Evolutionary conservation across 92 coral and sea anemone genomes (phyloP), one percentile per base, ranked within the genome.

Genomic region (Virgularia gustaviana): DNA sequence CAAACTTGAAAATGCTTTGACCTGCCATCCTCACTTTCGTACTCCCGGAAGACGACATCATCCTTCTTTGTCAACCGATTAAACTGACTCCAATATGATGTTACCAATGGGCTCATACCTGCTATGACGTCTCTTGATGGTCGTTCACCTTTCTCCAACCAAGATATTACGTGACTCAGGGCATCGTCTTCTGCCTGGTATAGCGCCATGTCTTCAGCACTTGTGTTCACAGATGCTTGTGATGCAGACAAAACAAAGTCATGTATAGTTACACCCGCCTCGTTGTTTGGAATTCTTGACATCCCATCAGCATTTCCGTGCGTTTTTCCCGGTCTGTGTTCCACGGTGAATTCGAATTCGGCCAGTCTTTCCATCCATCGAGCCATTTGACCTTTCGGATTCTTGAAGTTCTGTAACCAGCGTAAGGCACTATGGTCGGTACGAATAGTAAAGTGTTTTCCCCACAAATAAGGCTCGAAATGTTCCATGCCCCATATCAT

Each of bases 381-480:
- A 13, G 64, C 64, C 36, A 57, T 37, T 57, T 57, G 64, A 57
- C 35, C 64, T 19, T 57, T 57, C 10, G 33, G 64, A 24, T 57
- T 57, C 35, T 27, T 57, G 13, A 57, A 57, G 31, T 57, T 57
- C 33, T 28, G 36, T 13, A 57, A 37, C 64, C 64, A 57, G 24
- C 64, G 19, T 25, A 57, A 32, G 12, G 64, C 64, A 57, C 64
- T 57, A 7, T 57, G 64, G 31, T 57, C 64, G 4, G 34, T 57
- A 13, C 60, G 60, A 10, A 25, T 28, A 53, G 23, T 16, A 28
- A 53, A 53, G 1, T 9, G 60, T 53, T 53, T 53, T 25, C 60
- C 60, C 23, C 19, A 25, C 20, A 53, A 23, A 25, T 53, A 53
- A 11, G 28, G 23, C 23, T 53, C 27, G 60, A 53, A 13, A 53